Percentiles rank a stretch among this genome's conserved stretches.
These are phyloP conservation scores for Calcarius lapponicus DNA, from an alignment of 2,797 vertebrate species.

Conservation along the genomic window DNA sequence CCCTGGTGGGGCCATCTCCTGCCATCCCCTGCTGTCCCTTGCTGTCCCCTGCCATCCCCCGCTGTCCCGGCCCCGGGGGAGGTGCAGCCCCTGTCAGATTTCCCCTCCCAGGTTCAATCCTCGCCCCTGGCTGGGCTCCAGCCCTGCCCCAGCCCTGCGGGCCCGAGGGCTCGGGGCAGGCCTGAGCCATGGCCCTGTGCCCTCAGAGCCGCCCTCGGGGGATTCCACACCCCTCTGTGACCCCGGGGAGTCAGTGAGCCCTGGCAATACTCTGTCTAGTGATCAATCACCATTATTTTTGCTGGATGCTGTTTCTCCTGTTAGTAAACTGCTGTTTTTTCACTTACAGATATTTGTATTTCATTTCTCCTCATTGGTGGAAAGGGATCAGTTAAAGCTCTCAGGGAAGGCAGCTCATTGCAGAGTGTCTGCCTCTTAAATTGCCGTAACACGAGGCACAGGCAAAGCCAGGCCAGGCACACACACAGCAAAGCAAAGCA, in stretches of 20 bases:
- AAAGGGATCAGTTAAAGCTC: not conserved
- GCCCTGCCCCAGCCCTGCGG: not conserved
- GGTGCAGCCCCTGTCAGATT: not conserved
- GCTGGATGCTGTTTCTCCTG: not conserved
- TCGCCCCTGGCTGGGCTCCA: not conserved
- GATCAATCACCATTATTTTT: not conserved
- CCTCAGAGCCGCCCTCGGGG: not conserved
- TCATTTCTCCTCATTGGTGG: not conserved
- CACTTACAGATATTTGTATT: not conserved
- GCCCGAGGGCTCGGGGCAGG: fast-evolving
- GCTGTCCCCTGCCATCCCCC: too few relatives aligned
- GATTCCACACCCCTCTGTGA: fast-evolving
- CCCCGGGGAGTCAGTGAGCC: not conserved
- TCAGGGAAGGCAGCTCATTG: not conserved
- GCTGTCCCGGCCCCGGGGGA: too few relatives aligned
- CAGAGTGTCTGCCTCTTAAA: not conserved
- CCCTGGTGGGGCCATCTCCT: too few relatives aligned
- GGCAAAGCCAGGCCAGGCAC: not conserved
- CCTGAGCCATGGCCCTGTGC: not conserved
- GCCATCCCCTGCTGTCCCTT: too few relatives aligned
- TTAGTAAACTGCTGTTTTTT: not conserved
- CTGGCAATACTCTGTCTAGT: not conserved
- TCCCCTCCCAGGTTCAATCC: not conserved
- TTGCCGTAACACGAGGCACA: too few relatives aligned
- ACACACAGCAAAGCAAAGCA: not conserved